Conservation (phyloP, 2,797 vertebrate species). For the Rhinoraja longicauda region DNA sequence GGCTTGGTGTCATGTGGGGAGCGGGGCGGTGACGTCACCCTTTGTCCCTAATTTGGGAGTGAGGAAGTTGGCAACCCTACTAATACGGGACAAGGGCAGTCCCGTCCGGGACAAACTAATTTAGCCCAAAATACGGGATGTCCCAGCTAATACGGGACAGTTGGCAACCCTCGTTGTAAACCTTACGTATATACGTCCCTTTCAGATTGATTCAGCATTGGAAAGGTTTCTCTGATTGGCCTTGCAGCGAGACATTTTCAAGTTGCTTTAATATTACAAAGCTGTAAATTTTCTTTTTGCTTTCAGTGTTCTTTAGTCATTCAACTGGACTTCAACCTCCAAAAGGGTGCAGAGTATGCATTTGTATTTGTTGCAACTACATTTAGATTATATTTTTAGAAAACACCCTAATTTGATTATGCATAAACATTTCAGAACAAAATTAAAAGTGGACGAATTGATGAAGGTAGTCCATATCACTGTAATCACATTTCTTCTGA, state of each 20-base stretch:
- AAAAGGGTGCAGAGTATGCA: constrained; percentile 54
- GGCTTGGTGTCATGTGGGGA: no score
- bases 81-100: no score
- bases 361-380: constrained; percentile 35
- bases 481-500: background rate
- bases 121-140: no score
- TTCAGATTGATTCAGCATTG: constrained; percentile 60
- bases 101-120: no score
- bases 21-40: no score
- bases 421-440: background rate
- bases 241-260: constrained; percentile 21
- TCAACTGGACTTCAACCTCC: constrained; percentile 67
- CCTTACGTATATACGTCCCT: constrained; percentile 51
- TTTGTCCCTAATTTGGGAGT: no score
- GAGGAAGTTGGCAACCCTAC: no score
- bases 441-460: background rate
- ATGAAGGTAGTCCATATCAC: background rate
- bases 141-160: no score
- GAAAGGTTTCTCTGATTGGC: constrained; percentile 53
- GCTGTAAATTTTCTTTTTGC: background rate
- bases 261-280: background rate
- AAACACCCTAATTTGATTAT: constrained; percentile 33
- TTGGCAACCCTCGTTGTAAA: no score
- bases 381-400: constrained; percentile 1
- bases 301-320: constrained; percentile 51